phyloP scores from a whole-genome alignment of 1,140 invertebrate genomes.

The Sitophilus oryzae region DNA sequence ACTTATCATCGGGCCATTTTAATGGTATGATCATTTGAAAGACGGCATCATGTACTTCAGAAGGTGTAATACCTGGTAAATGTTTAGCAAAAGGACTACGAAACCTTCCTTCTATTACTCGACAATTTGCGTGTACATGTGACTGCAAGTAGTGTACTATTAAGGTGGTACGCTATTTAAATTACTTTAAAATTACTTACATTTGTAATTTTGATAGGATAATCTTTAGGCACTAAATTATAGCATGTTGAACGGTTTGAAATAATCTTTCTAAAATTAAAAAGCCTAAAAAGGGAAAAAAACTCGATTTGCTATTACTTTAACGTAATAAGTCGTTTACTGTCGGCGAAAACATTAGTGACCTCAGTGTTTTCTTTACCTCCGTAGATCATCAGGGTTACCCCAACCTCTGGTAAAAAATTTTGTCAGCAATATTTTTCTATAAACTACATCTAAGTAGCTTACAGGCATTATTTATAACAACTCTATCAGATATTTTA shows the following conservation, averaged over 20 bases:
- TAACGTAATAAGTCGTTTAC: background rate
- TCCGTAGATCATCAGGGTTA: conserved; percentile 81
- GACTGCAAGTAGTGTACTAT: conserved; percentile 5
- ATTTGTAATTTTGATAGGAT: conserved; percentile 86
- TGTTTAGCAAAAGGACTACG: conserved; percentile 75
- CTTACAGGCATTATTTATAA: conserved; percentile 61
- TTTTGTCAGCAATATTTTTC: conserved; percentile 82
- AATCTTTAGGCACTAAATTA: conserved; percentile 72
- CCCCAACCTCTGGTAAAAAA: conserved; percentile 98
- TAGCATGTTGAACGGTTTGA: conserved; percentile 77
- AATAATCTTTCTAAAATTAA: conserved; percentile 84
- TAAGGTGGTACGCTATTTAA: background rate
- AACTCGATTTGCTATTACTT: background rate
- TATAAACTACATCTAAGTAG: conserved; percentile 81
- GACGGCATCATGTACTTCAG: conserved; percentile 71
- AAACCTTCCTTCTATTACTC: conserved; percentile 83
- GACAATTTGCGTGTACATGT: conserved; percentile 58
- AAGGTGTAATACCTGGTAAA: conserved; percentile 81
- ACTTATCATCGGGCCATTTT: conserved; percentile 62
- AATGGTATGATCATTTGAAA: conserved; percentile 83
- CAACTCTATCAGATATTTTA: too few species aligned
- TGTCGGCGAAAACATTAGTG: background rate
- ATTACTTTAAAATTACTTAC: conserved; percentile 47
- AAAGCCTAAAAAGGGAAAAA: conserved; percentile 61
- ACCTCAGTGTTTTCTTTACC: conserved; percentile 51